These are phyloP conservation scores for Podarcis muralis DNA, from an alignment of 2,113 vertebrate species.

Conservation along the genomic window DNA sequence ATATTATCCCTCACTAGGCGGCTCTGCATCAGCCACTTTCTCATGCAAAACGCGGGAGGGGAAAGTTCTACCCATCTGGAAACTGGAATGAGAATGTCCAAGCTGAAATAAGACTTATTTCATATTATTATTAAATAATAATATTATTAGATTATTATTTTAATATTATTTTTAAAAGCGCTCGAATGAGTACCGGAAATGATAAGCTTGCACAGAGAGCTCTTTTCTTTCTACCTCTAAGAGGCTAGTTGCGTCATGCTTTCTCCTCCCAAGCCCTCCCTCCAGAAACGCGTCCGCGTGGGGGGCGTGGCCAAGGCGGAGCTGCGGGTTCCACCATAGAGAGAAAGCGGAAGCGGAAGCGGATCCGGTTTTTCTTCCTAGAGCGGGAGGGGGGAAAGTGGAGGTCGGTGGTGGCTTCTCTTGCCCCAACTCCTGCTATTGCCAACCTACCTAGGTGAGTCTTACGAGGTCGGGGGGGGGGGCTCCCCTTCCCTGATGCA, in stretches of 20 bases:
- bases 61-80: no score
- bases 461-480: neutral
- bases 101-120: no score
- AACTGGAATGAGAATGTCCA: no score
- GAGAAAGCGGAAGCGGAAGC: neutral
- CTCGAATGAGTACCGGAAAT: neutral
- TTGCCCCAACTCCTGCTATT: neutral
- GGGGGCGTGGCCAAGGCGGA: neutral
- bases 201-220: accelerated
- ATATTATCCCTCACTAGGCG: no score
- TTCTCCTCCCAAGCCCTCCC: no score
- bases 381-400: neutral
- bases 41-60: no score
- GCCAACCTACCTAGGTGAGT: neutral
- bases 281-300: no score
- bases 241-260: no score
- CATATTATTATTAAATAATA: no score
- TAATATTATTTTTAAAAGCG: neutral
- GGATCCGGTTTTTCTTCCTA: neutral
- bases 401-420: neutral
- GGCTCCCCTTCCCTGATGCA: no score
- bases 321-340: neutral
- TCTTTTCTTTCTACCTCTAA: neutral
- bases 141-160: no score
- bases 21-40: no score